Conservation (phyloP, 1,140 invertebrate species). For the Spodoptera frugiperda region DNA sequence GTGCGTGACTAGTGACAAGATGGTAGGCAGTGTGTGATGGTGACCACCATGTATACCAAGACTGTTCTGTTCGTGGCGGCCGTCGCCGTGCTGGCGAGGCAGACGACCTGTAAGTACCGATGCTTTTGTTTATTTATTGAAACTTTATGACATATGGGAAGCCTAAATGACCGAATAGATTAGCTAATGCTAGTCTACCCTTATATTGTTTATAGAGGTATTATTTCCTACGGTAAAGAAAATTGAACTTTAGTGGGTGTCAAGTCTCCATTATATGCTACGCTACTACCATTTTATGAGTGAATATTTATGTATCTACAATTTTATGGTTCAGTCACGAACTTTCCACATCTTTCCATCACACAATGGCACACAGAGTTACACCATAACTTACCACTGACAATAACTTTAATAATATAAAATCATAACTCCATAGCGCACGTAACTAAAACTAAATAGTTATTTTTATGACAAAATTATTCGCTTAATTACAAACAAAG, state of each 20-base stretch:
- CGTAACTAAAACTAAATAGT: constrained; percentile 30
- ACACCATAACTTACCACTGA: background rate
- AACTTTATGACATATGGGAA: too few species aligned
- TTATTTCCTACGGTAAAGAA: too few species aligned
- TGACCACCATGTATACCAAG: constrained; percentile 2
- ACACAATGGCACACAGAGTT: background rate
- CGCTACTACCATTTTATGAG: too few species aligned
- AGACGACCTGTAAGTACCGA: constrained; percentile 22
- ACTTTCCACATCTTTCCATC: too few species aligned
- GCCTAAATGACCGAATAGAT: too few species aligned
- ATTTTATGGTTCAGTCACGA: too few species aligned
- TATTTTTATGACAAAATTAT: constrained; percentile 42
- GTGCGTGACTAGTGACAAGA: constrained; percentile 24
- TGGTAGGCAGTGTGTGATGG: constrained; percentile 2
- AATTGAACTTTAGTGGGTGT: too few species aligned
- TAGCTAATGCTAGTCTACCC: too few species aligned
- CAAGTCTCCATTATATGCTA: too few species aligned
- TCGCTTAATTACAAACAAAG: constrained; percentile 39
- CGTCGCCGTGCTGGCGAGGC: background rate
- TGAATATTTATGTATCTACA: too few species aligned
- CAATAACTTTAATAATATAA: constrained; percentile 2
- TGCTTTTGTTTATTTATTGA: too few species aligned
- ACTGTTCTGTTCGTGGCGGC: constrained; percentile 24
- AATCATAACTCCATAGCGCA: constrained; percentile 20
- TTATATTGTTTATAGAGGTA: too few species aligned